These are phyloP conservation scores for Cacoxenus indagator DNA, from an alignment of 2,888 invertebrate genomes.

Conservation along the genomic window DNA sequence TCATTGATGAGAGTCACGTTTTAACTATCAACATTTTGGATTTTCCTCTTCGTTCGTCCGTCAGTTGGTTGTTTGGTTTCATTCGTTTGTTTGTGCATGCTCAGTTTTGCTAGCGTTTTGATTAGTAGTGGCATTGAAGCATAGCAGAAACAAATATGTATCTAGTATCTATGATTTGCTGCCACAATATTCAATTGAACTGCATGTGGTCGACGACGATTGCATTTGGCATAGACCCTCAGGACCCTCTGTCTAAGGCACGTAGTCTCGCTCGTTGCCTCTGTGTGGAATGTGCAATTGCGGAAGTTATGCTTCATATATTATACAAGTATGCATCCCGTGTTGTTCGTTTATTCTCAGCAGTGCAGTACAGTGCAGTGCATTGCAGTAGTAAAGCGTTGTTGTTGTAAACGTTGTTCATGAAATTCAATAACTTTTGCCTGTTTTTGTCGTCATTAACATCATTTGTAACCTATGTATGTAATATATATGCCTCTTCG, in stretches of 20 bases:
- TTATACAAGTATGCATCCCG: background rate
- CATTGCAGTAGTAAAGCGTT: background rate
- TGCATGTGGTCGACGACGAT: slow-evolving; percentile 25
- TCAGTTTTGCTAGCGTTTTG: slow-evolving; percentile 33
- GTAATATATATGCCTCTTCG: background rate
- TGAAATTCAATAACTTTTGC: slow-evolving; percentile 16
- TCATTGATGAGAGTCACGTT: slow-evolving; percentile 44
- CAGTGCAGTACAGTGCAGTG: too few relatives aligned
- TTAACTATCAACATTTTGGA: slow-evolving; percentile 36
- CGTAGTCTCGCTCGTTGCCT: background rate
- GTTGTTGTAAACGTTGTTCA: background rate
- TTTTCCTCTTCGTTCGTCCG: background rate
- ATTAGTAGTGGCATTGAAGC: slow-evolving; percentile 31
- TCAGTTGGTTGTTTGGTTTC: background rate
- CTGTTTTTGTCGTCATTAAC: slow-evolving; percentile 8
- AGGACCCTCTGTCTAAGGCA: background rate
- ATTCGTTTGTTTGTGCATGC: background rate
- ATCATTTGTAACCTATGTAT: background rate
- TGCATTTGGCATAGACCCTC: slow-evolving; percentile 6
- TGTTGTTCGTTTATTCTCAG: too few relatives aligned
- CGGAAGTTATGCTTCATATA: slow-evolving; percentile 38
- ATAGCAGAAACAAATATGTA: background rate
- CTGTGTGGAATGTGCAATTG: slow-evolving; percentile 16
- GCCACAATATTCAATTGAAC: slow-evolving; percentile 13
- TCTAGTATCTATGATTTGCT: background rate